Percentiles rank a stretch among this genome's conserved stretches.
These are phyloP conservation scores for Brienomyrus longianalis DNA, from an alignment of 2,113 vertebrate genomes.

Conservation along the genomic window DNA sequence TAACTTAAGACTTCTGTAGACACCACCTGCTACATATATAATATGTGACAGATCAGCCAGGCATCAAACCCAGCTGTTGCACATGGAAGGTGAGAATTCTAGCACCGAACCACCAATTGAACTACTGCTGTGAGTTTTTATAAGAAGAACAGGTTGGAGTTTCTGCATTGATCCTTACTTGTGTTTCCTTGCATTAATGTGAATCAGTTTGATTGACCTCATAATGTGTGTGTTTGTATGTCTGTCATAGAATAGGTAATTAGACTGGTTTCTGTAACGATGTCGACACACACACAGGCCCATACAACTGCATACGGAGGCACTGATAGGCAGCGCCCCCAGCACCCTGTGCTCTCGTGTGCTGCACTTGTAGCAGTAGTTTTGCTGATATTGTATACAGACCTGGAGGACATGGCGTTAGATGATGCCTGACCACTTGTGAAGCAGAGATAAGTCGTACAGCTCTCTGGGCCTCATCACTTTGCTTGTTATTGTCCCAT, in stretches of 20 bases:
- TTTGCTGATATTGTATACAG: neutral
- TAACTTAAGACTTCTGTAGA: neutral
- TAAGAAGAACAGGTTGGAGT: neutral
- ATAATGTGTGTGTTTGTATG: neutral
- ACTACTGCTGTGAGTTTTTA: neutral
- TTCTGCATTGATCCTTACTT: neutral
- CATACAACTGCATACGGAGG: neutral
- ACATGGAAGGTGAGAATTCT: neutral
- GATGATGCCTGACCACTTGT: neutral
- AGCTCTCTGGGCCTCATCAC: neutral
- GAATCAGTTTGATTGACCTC: neutral
- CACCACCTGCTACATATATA: neutral
- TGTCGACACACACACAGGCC: neutral
- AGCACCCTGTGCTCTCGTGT: neutral
- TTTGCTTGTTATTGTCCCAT: neutral
- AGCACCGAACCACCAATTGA: neutral
- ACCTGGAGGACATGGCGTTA: constrained; percentile 16
- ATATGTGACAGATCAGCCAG: neutral
- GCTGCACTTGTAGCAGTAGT: neutral
- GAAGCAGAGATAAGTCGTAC: neutral
- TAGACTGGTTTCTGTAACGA: neutral
- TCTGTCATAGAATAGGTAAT: neutral
- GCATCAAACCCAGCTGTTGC: neutral
- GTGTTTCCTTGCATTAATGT: neutral
- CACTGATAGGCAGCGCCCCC: neutral